Conservation (phyloP, 2,888 invertebrate species). For the Andrena bicolor region DNA sequence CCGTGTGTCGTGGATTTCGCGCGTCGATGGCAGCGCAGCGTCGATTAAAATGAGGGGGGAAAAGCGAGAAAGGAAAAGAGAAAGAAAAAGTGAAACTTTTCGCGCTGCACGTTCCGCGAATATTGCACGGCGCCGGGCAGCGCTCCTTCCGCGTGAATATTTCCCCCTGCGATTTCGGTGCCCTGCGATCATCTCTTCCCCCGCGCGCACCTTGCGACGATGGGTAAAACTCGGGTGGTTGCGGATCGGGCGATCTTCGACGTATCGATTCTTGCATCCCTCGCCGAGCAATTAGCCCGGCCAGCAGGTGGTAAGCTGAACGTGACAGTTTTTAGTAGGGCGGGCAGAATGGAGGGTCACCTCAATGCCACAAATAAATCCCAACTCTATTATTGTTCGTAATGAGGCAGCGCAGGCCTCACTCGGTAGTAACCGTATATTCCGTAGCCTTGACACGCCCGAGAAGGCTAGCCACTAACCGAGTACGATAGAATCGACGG, state of each 20-base stretch:
- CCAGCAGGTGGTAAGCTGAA: conserved; percentile 79
- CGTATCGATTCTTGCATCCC: conserved; percentile 69
- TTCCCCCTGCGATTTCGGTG: neutral
- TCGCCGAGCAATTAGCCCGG: conserved; percentile 76
- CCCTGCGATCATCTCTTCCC: neutral
- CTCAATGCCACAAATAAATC: conserved; percentile 81
- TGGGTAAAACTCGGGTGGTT: neutral
- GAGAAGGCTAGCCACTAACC: neutral
- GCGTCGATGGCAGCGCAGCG: neutral
- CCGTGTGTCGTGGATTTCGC: conserved; percentile 9
- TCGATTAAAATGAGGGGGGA: neutral
- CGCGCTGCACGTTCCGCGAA: neutral
- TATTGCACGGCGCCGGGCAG: neutral
- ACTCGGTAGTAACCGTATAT: neutral
- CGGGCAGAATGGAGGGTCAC: conserved; percentile 73
- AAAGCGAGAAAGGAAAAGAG: neutral
- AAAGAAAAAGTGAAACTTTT: neutral
- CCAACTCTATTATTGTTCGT: conserved; percentile 71
- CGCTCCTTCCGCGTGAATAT: neutral
- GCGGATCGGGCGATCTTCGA: conserved; percentile 41
- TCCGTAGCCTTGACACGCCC: conserved; percentile 1
- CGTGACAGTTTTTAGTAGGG: conserved; percentile 81
- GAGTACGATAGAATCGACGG: neutral
- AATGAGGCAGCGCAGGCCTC: conserved; percentile 43
- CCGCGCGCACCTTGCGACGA: neutral